Base-by-base conservation (phyloP, 2,797 vertebrate genomes). In the Clamator glandarius region DNA sequence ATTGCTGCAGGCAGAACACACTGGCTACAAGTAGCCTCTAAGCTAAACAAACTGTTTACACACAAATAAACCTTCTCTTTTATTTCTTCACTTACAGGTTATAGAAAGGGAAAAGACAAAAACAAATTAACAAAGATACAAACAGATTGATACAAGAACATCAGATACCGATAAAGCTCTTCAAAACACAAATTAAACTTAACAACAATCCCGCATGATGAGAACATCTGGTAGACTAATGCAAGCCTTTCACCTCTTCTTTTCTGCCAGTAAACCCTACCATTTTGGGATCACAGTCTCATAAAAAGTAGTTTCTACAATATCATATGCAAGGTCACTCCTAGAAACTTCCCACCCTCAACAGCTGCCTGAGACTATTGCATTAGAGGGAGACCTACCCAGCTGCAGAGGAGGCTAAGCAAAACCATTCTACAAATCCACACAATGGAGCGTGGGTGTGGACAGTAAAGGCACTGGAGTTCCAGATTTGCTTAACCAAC, bases 381-480 rank as follows among this genome's bases (percentile, higher is more conserved):
- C 55, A 23, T 73, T 20, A 69, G 51, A 77, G n/a, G 58, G n/a
- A 93, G 91, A 84, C n/a, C 26, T 31, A 87, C 35, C 33, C 78
- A 87, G 0, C 9, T 63, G 73, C 91, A 92, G 68, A 54, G n/a
- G 57, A 80, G 19, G 69, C 48, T 55, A 81, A 72, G 51, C 46
- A 89, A 94, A 96, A 68, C 24, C n/a, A 75, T 59, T 87, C 83
- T 83, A 44, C 52, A 88, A 64, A 91, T 29, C 50, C 51, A 68
- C 69, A 78, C 69, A 93, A 55, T 33, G 39, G 46, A 87, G 57
- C 1, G 25, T 62, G 87, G 51, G 64, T 54, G 82, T 69, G 72
- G 57, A 89, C 6, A 63, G 29, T 46, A 66, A 25, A 59, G 57
- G 41, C 33, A 74, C 20, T 16, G 15, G n/a, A 69, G 63, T 31